Conservation (phyloP, 2,888 invertebrate genomes). For the Dioctria rufipes region DNA sequence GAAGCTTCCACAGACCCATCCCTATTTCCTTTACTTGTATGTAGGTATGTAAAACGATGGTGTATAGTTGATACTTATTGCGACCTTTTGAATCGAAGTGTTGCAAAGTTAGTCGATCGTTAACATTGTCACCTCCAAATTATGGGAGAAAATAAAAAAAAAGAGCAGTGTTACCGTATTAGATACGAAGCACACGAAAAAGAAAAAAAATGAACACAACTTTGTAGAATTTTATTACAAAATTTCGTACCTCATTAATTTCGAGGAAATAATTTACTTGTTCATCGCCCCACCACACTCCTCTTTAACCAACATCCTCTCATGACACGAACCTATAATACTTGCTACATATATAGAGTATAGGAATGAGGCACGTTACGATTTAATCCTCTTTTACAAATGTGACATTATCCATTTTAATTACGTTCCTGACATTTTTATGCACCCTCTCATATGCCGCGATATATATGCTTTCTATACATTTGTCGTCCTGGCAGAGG, state of each 20-base stretch:
- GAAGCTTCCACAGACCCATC: not conserved
- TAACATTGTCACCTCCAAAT: conserved; percentile 51
- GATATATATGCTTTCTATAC: not conserved
- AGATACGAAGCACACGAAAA: not conserved
- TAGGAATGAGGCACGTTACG: conserved; percentile 24
- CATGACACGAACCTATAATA: too few species aligned
- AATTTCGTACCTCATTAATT: conserved; percentile 41
- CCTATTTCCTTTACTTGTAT: not conserved
- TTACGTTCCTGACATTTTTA: conserved; percentile 52
- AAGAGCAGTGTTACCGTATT: conserved; percentile 38
- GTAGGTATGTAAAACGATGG: conserved; percentile 32
- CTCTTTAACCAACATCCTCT: not conserved
- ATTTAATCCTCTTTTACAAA: conserved; percentile 50
- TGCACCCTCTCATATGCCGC: conserved; percentile 9
- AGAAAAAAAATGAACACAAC: not conserved
- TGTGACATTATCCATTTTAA: conserved; percentile 54
- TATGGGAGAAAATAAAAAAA: conserved; percentile 16
- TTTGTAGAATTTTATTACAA: conserved; percentile 28
- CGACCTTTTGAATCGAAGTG: conserved; percentile 44
- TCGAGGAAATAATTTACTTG: conserved; percentile 37
- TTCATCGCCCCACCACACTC: not conserved
- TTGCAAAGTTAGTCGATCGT: conserved; percentile 48
- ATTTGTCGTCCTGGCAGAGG: not conserved
- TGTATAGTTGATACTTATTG: conserved; percentile 42
- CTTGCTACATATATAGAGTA: too few species aligned